phyloP scores from a whole-genome alignment of 2,797 vertebrate species.

The Falco concolor region DNA sequence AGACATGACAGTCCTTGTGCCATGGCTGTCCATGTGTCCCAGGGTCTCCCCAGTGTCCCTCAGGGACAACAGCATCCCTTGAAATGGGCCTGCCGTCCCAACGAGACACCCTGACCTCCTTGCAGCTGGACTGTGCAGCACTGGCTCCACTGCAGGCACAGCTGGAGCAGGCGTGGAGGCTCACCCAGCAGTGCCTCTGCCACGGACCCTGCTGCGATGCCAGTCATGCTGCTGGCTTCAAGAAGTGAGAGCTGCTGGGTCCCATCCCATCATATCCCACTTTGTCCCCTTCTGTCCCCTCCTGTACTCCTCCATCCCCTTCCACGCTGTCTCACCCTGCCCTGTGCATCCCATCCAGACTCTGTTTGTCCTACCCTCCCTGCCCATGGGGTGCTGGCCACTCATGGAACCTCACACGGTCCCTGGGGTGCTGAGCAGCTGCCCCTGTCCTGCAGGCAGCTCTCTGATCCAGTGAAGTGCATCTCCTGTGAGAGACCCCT shows the following conservation, averaged over 20 bases:
- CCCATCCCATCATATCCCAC: too few relatives aligned
- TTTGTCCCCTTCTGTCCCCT: background rate
- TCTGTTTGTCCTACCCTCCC: background rate
- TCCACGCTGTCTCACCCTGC: background rate
- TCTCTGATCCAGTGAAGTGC: conserved; percentile 66
- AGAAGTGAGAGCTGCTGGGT: conserved; percentile 42
- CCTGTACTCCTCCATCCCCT: background rate
- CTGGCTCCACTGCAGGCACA: conserved; percentile 58
- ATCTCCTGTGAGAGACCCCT: conserved; percentile 67
- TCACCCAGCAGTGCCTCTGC: conserved; percentile 49
- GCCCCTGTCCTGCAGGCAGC: conserved; percentile 48
- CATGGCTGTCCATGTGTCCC: background rate
- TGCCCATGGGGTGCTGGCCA: background rate
- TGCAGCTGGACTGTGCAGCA: conserved; percentile 44
- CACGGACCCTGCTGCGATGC: conserved; percentile 42
- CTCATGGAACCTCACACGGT: fast-evolving
- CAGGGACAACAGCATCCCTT: background rate
- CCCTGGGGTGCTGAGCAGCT: background rate
- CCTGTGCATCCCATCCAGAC: background rate
- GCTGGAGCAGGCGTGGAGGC: conserved; percentile 55
- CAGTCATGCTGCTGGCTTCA: conserved; percentile 26
- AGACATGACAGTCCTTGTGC: fast-evolving
- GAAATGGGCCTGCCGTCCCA: background rate
- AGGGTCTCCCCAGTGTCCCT: background rate
- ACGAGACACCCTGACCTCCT: background rate